These are phyloP conservation scores for Spodoptera frugiperda DNA, from an alignment of 1,140 invertebrate genomes.

Conservation along the genomic window DNA sequence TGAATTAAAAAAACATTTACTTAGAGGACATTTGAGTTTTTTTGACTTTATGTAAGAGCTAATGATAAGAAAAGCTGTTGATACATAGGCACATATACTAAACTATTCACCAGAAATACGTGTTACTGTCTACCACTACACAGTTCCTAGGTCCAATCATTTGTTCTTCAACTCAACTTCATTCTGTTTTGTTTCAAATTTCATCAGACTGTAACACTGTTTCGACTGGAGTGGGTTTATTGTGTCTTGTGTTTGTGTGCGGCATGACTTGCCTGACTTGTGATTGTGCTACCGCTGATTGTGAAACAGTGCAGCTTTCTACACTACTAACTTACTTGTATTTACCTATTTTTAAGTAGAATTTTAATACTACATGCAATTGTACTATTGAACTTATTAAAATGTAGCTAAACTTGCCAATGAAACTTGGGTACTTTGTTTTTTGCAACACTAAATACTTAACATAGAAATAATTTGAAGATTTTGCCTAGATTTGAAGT, in stretches of 20 bases:
- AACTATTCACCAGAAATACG: constrained; percentile 20
- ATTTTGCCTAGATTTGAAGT: constrained; percentile 22
- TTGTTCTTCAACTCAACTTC: not conserved
- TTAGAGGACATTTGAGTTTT: too few relatives aligned
- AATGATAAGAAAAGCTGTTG: constrained; percentile 35
- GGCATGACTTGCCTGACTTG: constrained; percentile 56
- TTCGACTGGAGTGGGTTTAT: constrained; percentile 52
- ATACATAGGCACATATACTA: constrained; percentile 13
- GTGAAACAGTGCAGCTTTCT: constrained; percentile 19
- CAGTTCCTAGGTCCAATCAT: constrained; percentile 4
- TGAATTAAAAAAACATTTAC: not conserved
- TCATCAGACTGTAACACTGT: constrained; percentile 52
- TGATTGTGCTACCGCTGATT: constrained; percentile 48
- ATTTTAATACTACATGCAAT: constrained; percentile 6
- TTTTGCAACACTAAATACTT: constrained; percentile 4
- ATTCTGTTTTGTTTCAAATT: not conserved
- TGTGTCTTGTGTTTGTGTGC: constrained; percentile 44
- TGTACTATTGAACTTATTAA: not conserved
- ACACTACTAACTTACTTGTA: not conserved
- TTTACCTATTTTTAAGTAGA: constrained; percentile 29
- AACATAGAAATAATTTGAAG: not conserved
- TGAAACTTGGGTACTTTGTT: constrained; percentile 4
- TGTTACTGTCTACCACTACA: constrained; percentile 26
- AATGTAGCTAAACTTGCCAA: constrained; percentile 26
- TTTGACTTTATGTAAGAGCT: not conserved